A percentile compares a stretch with the other conserved stretches of the same genome.
phyloP scores from a whole-genome alignment of 2,113 vertebrate species.

The Cochlearius cochlearius region DNA sequence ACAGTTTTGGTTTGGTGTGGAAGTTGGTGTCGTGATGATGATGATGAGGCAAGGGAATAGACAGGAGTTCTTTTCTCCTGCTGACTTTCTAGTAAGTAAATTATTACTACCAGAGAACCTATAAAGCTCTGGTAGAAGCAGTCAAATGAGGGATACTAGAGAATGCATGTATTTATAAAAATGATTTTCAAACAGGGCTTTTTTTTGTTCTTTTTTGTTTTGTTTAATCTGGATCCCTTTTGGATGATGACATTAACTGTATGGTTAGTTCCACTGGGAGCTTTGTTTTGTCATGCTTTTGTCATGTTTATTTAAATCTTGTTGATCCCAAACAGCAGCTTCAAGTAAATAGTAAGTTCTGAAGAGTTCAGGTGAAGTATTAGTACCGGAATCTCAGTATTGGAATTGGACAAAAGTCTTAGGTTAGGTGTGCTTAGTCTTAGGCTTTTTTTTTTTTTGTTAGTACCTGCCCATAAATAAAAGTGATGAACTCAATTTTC shows the following conservation, averaged over 20 bases:
- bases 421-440: background rate
- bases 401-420: background rate
- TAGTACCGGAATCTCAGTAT: background rate
- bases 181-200: background rate
- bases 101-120: fast-evolving
- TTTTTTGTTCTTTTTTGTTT: background rate
- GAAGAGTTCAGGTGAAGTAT: background rate
- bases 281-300: background rate
- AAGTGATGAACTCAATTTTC: background rate
- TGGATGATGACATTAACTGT: fast-evolving
- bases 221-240: background rate
- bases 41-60: background rate
- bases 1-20: no score
- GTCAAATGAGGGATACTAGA: background rate
- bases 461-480: background rate
- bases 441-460: background rate
- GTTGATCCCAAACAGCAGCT: background rate
- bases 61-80: background rate
- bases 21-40: fast-evolving
- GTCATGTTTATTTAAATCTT: background rate
- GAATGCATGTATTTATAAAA: fast-evolving
- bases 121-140: fast-evolving
- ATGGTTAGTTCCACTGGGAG: background rate
- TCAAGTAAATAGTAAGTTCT: background rate
- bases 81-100: background rate